Base-by-base conservation (phyloP, 1,140 invertebrate genomes). In the Dendrolimus kikuchii region DNA sequence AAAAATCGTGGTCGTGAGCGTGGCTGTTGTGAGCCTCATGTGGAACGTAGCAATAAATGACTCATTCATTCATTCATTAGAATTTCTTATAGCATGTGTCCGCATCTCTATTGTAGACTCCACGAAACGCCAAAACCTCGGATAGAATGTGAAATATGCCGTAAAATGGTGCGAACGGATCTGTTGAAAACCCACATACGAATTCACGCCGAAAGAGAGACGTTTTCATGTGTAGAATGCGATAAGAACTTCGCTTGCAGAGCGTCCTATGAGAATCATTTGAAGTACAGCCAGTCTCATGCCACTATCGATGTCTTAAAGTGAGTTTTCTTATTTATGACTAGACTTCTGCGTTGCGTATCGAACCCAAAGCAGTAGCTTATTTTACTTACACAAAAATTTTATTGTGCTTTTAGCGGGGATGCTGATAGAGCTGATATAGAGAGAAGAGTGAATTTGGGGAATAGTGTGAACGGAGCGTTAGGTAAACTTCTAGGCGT, bases 191-290 rank as follows among this genome's bases (percentile, higher is more conserved):
- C 45, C 2, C 74, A 76, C 57, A 49, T 62, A 1, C 56, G 58
- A 1, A 65, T 64, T 2, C 70, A 80, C 60, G 37, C 55, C 2
- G 39, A 45, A 0, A 46, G 73, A 5, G 52, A 66, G 40, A 38
- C 23, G 5, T 60, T 57, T 42, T 38, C 45, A 5, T 77, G 72
- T 40, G 46, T 41, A 4, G 53, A 57, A 7, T 75, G 74, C 51
- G 62, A 63, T 40, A 74, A 71, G 41, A 49, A 44, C 0, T 79
- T 77, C 42, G 65, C 68, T 1, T 70, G 68, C n/a, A 49, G 57
- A 39, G 74, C 72, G 0, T 72, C 76, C 0, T 79, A 77, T 46
- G 66, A 73, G 8, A 64, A 76, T 9, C 76, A 79, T 44, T 37
- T 79, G 4, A 73, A 71, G 49, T 75, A 77, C 40, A 64, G 74